Evolutionary conservation across 2,888 invertebrate genomes (phyloP).

Genomic region (Leptinotarsa rubiginosa): DNA sequence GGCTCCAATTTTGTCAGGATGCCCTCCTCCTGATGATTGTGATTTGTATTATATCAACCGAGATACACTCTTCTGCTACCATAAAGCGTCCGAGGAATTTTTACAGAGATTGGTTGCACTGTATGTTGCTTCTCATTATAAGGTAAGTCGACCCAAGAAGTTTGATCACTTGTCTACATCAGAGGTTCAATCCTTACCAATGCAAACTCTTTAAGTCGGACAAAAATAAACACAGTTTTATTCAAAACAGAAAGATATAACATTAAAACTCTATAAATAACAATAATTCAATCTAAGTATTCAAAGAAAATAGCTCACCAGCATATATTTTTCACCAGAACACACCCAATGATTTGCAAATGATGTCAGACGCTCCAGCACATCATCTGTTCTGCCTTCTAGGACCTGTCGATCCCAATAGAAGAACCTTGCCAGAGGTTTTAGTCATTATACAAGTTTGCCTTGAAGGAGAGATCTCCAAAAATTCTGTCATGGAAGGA

Average conservation of each 20-base stretch:
- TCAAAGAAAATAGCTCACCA: neutral
- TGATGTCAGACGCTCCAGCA: conserved; percentile 98
- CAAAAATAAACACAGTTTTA: no score
- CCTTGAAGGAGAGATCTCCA: conserved; percentile 80
- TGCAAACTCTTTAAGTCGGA: no score
- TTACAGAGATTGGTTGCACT: conserved; percentile 91
- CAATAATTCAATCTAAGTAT: no score
- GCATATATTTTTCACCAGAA: conserved; percentile 72
- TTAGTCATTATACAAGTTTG: conserved; percentile 89
- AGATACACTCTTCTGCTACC: conserved; percentile 97
- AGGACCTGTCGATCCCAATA: conserved; percentile 82
- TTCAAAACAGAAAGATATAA: no score
- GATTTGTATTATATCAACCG: conserved; percentile 89
- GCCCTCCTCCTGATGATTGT: conserved; percentile 90
- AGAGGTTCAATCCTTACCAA: no score
- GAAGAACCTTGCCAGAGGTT: conserved; percentile 86
- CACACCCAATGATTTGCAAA: conserved; percentile 97
- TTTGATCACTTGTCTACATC: no score
- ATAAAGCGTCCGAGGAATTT: conserved; percentile 92
- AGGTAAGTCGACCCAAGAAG: conserved; percentile 68
- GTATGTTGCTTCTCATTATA: conserved; percentile 98
- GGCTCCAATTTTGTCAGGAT: conserved; percentile 78
- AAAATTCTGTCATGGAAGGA: conserved; percentile 79
- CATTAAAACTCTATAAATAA: no score
- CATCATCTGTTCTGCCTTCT: conserved; percentile 96